A percentile compares a stretch with the other conserved stretches of the same genome.
Conservation (phyloP, 2,888 invertebrate species). For the Lissocephala sabroskyi region DNA sequence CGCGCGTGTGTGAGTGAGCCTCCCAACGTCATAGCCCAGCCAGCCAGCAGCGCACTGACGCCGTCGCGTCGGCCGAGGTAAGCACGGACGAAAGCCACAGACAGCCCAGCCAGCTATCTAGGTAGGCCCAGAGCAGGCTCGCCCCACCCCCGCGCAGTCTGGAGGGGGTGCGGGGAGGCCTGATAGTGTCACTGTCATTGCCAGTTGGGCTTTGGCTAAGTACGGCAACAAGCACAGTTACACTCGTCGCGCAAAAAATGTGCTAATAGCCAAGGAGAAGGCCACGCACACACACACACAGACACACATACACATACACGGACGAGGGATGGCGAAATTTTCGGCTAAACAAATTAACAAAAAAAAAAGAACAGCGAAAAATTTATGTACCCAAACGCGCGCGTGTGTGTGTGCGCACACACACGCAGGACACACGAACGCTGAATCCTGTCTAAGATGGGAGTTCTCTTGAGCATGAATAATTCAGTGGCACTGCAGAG, state of each 20-base stretch:
- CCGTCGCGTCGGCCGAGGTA: too few relatives aligned
- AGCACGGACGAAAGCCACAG: slow-evolving; percentile 7
- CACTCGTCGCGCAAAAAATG: slow-evolving; percentile 4
- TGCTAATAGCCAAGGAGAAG: slow-evolving; percentile 22
- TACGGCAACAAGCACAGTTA: slow-evolving; percentile 46
- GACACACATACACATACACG: background rate
- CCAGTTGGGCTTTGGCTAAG: slow-evolving; percentile 36
- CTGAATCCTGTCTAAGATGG: slow-evolving; percentile 2
- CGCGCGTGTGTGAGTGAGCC: slow-evolving; percentile 5
- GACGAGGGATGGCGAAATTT: slow-evolving; percentile 12
- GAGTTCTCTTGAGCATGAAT: slow-evolving; percentile 37
- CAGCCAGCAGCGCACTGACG: background rate
- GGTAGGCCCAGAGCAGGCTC: slow-evolving; percentile 3
- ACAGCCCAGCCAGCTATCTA: too few relatives aligned
- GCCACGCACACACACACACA: slow-evolving; percentile 36
- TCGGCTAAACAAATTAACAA: slow-evolving; percentile 41
- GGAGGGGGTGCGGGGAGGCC: slow-evolving; percentile 10
- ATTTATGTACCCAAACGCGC: slow-evolving; percentile 2
- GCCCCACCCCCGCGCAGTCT: slow-evolving; percentile 12
- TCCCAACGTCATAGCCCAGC: slow-evolving; percentile 7
- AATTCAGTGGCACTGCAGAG: slow-evolving; percentile 53
- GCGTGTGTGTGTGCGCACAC: slow-evolving; percentile 19
- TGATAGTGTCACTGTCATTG: slow-evolving; percentile 62
- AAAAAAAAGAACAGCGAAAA: slow-evolving; percentile 21
- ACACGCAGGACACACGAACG: slow-evolving; percentile 6